These are phyloP conservation scores for Xestia c-nigrum DNA, from an alignment of 2,888 invertebrate species.

Conservation along the genomic window DNA sequence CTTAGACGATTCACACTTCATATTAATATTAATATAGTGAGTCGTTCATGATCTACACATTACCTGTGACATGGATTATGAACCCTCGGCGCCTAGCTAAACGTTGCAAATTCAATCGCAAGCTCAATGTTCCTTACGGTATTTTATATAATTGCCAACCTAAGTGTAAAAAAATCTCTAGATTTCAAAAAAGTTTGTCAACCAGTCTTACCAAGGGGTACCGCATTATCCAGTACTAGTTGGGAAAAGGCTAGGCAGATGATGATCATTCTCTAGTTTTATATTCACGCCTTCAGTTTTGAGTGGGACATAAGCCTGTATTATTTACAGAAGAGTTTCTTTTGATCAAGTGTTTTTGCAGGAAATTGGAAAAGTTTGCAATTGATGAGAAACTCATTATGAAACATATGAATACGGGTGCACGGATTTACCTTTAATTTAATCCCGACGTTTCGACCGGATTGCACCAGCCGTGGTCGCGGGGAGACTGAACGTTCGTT, in stretches of 20 bases:
- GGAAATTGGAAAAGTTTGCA: neutral
- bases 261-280: neutral
- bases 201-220: too few relatives aligned
- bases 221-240: too few relatives aligned
- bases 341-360: neutral
- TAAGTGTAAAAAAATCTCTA: neutral
- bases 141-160: too few relatives aligned
- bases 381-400: too few relatives aligned
- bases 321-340: constrained; percentile 14
- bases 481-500: too few relatives aligned
- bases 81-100: neutral
- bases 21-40: constrained; percentile 50
- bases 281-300: neutral
- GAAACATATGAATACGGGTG: too few relatives aligned
- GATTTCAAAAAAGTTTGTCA: neutral
- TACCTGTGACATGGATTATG: constrained; percentile 30
- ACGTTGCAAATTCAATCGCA: neutral
- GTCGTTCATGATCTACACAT: constrained; percentile 44
- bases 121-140: neutral
- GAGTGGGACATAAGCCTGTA: neutral
- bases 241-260: too few relatives aligned
- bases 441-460: too few relatives aligned
- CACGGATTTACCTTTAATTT: too few relatives aligned
- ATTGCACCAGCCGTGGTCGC: too few relatives aligned
- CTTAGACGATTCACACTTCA: constrained; percentile 33